Conservation (phyloP, 1,140 invertebrate genomes). For the Drosophila sechellia region DNA sequence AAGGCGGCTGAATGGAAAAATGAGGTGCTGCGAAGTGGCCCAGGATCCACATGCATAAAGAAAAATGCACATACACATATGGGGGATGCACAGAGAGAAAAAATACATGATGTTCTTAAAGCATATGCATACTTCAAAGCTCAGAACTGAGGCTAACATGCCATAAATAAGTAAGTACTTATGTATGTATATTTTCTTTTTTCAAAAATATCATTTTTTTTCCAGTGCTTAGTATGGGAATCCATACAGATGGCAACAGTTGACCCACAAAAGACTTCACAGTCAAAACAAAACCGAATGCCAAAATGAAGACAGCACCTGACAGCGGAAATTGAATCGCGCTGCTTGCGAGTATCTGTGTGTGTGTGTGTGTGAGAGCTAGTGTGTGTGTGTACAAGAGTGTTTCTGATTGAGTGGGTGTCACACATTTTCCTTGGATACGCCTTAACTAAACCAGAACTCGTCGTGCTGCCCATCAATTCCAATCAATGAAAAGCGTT, state of each 20-base stretch:
- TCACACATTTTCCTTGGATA: slow-evolving; percentile 2
- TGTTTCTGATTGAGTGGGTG: slow-evolving; percentile 25
- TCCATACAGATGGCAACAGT: slow-evolving; percentile 51
- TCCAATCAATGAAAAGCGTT: slow-evolving; percentile 17
- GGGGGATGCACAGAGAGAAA: not conserved
- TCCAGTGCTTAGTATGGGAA: slow-evolving; percentile 29
- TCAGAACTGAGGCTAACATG: too few species aligned
- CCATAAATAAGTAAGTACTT: too few species aligned
- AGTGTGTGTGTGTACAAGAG: not conserved
- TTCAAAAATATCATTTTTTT: not conserved
- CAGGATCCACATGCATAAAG: slow-evolving; percentile 34
- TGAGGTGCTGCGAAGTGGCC: slow-evolving; percentile 27
- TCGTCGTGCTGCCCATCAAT: slow-evolving; percentile 8
- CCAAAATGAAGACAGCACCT: slow-evolving; percentile 53
- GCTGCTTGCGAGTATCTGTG: not conserved
- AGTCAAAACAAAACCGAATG: slow-evolving; percentile 40
- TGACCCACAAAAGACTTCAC: slow-evolving; percentile 49
- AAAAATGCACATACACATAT: too few species aligned
- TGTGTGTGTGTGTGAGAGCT: not conserved
- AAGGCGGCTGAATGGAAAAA: not conserved
- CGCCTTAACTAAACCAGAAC: not conserved
- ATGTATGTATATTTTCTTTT: too few species aligned
- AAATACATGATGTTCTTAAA: too few species aligned
- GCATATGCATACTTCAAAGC: too few species aligned
- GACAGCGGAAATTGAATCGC: slow-evolving; percentile 59